A percentile compares a stretch with the other conserved stretches of the same genome.
Conservation (phyloP, 2,888 invertebrate genomes). For the Trachelus iudaicus region DNA sequence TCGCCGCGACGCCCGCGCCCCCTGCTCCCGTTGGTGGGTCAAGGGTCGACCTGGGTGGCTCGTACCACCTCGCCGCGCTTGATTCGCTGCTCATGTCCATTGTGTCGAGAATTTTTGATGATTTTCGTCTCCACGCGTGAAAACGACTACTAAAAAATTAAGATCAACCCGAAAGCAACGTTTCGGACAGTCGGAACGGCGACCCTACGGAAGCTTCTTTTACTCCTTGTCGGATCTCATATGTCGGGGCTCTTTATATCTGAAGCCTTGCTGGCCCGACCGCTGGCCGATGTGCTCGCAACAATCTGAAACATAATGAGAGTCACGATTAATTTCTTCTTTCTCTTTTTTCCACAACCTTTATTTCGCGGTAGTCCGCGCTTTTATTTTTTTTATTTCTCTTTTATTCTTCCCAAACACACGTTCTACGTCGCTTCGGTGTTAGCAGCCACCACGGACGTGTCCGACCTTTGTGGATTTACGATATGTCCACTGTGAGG, state of each 20-base stretch:
- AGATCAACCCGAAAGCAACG: neutral
- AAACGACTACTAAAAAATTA: neutral
- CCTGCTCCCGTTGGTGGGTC: slow-evolving; percentile 56
- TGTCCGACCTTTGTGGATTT: neutral
- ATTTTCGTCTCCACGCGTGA: slow-evolving; percentile 19
- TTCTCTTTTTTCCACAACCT: neutral
- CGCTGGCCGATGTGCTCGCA: neutral
- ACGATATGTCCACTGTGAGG: neutral
- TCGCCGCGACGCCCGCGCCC: slow-evolving; percentile 43
- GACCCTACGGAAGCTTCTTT: neutral
- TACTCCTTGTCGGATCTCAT: neutral
- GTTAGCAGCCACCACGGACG: neutral
- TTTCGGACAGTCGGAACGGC: neutral
- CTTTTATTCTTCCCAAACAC: neutral
- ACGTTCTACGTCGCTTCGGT: neutral
- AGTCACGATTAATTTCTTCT: neutral
- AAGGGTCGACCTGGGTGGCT: slow-evolving; percentile 59
- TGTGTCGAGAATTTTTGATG: slow-evolving; percentile 52
- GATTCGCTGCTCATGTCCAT: slow-evolving; percentile 66
- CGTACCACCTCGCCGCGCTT: slow-evolving; percentile 64
- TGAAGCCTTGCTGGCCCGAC: neutral
- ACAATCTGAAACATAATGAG: neutral
- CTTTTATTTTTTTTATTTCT: too few relatives aligned
- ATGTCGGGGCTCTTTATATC: neutral
- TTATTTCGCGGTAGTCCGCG: too few relatives aligned